Evolutionary conservation across 2,888 invertebrate species (phyloP).

Genomic region (Amiota mariae): DNA sequence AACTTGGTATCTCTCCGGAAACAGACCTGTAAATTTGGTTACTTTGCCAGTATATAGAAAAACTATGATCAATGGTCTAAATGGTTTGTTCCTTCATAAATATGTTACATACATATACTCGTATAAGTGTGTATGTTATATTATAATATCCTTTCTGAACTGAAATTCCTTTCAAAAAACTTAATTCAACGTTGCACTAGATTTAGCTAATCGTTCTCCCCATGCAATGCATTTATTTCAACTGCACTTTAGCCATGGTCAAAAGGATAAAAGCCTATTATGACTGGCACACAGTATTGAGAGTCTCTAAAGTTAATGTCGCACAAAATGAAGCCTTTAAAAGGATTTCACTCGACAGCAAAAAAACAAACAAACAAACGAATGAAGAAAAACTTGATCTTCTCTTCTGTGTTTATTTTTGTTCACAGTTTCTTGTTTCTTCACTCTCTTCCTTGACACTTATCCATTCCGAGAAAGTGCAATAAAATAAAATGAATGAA

Average conservation of each 20-base stretch:
- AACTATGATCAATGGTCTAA: too few species aligned
- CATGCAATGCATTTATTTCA: neutral
- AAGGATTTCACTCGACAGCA: conserved; percentile 2
- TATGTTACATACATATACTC: too few species aligned
- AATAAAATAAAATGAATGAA: neutral
- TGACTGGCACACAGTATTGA: neutral
- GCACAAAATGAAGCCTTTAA: conserved; percentile 22
- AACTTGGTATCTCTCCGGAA: too few species aligned
- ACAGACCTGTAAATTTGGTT: too few species aligned
- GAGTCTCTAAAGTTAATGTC: conserved; percentile 19
- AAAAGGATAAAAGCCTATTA: conserved; percentile 21
- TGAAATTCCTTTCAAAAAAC: neutral
- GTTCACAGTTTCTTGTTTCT: neutral
- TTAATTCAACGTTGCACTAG: neutral
- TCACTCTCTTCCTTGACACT: neutral
- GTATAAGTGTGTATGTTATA: too few species aligned
- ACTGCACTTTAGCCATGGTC: conserved; percentile 13
- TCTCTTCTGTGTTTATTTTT: neutral
- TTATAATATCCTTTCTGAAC: neutral
- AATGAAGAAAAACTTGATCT: neutral
- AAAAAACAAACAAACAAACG: conserved; percentile 9
- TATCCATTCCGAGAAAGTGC: neutral
- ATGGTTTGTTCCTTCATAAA: too few species aligned
- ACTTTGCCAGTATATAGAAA: too few species aligned
- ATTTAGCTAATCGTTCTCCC: neutral